phyloP scores from a whole-genome alignment of 2,113 vertebrate genomes.

The Felis chaus region DNA sequence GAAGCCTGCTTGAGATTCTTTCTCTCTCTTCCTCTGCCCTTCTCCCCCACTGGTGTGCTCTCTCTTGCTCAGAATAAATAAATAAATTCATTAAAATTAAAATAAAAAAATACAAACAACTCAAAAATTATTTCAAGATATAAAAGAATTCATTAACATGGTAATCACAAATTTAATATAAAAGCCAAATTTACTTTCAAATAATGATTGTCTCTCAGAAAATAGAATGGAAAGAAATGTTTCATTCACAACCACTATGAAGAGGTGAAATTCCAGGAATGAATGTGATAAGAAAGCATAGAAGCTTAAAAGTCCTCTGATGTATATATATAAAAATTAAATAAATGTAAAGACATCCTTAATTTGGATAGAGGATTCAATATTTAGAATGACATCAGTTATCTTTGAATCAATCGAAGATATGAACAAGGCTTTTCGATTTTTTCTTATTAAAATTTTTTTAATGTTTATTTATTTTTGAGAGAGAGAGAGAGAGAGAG shows the following conservation, averaged over 20 bases:
- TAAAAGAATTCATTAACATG: not conserved
- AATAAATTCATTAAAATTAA: too few species aligned
- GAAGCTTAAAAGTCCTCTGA: not conserved
- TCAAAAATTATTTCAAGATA: not conserved
- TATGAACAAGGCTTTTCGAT: not conserved
- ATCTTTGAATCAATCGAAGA: not conserved
- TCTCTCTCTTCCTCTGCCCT: too few species aligned
- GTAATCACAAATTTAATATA: not conserved
- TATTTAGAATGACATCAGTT: not conserved
- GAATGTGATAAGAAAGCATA: slow-evolving; percentile 10
- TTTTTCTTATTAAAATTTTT: not conserved
- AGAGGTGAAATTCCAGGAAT: not conserved
- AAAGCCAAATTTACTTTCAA: not conserved
- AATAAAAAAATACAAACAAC: not conserved
- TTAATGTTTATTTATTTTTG: not conserved
- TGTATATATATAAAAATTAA: not conserved
- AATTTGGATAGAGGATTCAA: not conserved
- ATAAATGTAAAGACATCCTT: not conserved
- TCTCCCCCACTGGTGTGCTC: too few species aligned
- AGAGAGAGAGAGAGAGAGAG: too few species aligned
- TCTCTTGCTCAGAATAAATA: too few species aligned
- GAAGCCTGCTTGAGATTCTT: too few species aligned
- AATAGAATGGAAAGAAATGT: not conserved
- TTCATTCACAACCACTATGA: not conserved
- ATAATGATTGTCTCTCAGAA: not conserved